A percentile compares a stretch with the other conserved stretches of the same genome.
Conservation (phyloP, 2,888 invertebrate species). For the Sphinx pinastri region DNA sequence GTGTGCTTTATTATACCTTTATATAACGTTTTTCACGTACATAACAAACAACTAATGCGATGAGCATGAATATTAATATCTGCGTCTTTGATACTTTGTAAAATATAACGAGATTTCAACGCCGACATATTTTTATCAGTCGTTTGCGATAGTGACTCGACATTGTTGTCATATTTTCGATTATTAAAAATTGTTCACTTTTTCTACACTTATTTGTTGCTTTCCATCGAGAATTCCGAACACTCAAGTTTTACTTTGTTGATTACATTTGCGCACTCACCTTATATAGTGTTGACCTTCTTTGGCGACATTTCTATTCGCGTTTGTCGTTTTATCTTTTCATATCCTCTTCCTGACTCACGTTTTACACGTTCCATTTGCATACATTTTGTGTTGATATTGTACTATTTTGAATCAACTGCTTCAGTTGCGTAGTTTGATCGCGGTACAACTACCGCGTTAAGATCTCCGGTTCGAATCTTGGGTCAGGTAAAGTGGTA, state of each 20-base stretch:
- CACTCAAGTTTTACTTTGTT: background rate
- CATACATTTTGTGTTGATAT: slow-evolving; percentile 7
- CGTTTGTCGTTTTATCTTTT: slow-evolving; percentile 24
- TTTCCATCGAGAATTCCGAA: background rate
- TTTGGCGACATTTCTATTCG: slow-evolving; percentile 11
- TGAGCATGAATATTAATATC: slow-evolving; percentile 1
- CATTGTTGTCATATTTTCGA: too few species aligned
- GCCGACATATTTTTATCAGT: too few species aligned
- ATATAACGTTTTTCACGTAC: slow-evolving; percentile 31
- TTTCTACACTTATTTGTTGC: background rate
- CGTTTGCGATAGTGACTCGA: too few species aligned
- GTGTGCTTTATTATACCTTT: slow-evolving; percentile 21
- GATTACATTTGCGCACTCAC: slow-evolving; percentile 4
- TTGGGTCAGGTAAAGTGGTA: too few species aligned
- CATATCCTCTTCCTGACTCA: slow-evolving; percentile 19
- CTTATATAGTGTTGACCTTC: slow-evolving; percentile 24
- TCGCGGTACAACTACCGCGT: too few species aligned
- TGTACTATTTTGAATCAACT: background rate
- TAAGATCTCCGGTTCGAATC: too few species aligned
- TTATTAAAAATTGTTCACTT: too few species aligned
- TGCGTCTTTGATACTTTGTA: background rate
- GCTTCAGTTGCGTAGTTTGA: too few species aligned
- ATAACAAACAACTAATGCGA: slow-evolving; percentile 9
- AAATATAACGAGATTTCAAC: background rate
- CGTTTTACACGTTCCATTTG: slow-evolving; percentile 4